Base-by-base conservation (phyloP, 1,140 invertebrate genomes). In the Rhizoglyphus robini region DNA sequence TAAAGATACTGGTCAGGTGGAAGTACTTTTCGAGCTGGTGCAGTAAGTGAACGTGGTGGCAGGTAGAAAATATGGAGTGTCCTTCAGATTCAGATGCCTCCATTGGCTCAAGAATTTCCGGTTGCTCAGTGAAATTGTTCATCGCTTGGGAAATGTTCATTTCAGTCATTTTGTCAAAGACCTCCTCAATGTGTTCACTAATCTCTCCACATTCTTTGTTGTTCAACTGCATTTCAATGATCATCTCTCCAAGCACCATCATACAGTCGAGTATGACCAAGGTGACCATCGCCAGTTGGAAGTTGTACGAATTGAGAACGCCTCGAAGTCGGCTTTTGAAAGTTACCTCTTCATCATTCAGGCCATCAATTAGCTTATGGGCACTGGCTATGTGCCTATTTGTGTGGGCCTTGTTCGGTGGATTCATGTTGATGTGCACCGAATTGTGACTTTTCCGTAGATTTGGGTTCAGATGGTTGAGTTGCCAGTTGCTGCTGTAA, bases 181-280 rank as follows among this genome's bases (percentile, higher is more conserved):
- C n/a, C 18, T 58, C n/a, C n/a, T 23, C 54, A 58, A 3, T 13
- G 25, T 58, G 54, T 11, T 58, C 54, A 23, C 15, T 27, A 3
- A 46, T 46, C 8, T 41, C 36, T 18, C 18, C 36, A 41, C 36
- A 41, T 23, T 51, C 48, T 4, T 51, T 51, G 15, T 23, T 13
- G 11, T 13, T 25, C 30, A 60, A 38, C 29, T 29, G 15, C 30
- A 60, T 29, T 46, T 60, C 58, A 27, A 60, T 60, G 30, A 60
- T 46, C 58, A 60, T 60, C 27, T 60, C 58, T 27, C 58, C 58
- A 29, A 60, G 29, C 15, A 60, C 58, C 58, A 60, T 60, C 8
- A 60, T 29, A 60, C 58, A 60, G 29, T 60, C 58, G 18, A 60
- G 15, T 13, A 60, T 32, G 3, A 60, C 27, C 29, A 60, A 27